Evolutionary conservation across 2,797 vertebrate species (phyloP).

Genomic region (Gobio occitaniae): DNA sequence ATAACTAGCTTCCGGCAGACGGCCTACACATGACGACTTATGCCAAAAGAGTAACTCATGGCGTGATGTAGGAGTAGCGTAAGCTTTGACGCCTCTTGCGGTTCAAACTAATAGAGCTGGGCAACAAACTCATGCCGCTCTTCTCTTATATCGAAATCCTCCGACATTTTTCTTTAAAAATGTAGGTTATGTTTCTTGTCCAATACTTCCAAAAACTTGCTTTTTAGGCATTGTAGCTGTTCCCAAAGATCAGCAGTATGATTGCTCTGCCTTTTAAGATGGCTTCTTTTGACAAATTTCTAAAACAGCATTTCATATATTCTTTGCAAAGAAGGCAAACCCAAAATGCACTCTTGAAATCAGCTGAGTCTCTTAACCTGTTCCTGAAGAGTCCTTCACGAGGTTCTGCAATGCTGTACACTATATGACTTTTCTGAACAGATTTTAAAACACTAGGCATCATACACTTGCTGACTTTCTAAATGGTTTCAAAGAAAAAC

Average conservation of each 20-base stretch:
- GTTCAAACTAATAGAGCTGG: no score
- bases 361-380: background rate
- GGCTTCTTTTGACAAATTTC: background rate
- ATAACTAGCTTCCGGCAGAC: no score
- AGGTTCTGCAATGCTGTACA: background rate
- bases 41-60: no score
- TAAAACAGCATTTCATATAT: background rate
- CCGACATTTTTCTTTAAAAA: background rate
- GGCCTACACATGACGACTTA: no score
- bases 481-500: background rate
- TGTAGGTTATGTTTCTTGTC: background rate
- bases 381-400: background rate
- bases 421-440: background rate
- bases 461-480: background rate
- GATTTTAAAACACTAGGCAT: background rate
- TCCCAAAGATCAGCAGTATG: background rate
- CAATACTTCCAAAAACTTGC: background rate
- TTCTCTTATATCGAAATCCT: no score
- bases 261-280: background rate
- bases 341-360: background rate
- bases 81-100: no score
- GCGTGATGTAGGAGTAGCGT: no score
- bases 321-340: background rate
- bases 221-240: background rate
- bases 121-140: no score